phyloP scores from a whole-genome alignment of 2,113 vertebrate genomes.

The Micromys minutus region DNA sequence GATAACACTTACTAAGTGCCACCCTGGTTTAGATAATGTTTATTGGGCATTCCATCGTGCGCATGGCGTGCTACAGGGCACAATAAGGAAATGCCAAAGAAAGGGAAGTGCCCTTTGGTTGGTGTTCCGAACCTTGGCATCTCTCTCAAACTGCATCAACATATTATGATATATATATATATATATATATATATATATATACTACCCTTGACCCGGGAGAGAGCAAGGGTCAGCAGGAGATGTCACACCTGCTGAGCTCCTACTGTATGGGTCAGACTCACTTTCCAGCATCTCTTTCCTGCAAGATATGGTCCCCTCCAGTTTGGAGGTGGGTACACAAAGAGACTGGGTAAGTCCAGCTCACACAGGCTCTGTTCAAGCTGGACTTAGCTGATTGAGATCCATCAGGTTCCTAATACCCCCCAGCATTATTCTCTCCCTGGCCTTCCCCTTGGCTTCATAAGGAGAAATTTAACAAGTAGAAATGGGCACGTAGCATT shows the following conservation, averaged over 20 bases:
- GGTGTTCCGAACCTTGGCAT: not conserved
- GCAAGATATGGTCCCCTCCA: not conserved
- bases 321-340: not conserved
- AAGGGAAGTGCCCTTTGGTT: not conserved
- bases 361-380: not conserved
- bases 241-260: not conserved
- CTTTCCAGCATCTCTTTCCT: no score
- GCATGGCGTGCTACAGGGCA: no score
- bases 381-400: not conserved
- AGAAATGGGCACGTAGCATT: not conserved
- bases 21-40: not conserved
- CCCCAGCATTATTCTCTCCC: not conserved
- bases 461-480: not conserved
- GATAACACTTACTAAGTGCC: not conserved
- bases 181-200: no score
- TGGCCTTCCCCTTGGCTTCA: not conserved
- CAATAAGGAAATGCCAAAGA: constrained; percentile 31
- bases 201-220: not conserved
- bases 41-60: not conserved
- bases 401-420: not conserved
- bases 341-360: not conserved
- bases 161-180: not conserved
- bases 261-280: no score
- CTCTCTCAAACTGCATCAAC: not conserved
- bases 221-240: not conserved